A percentile compares a stretch with the other conserved stretches of the same genome.
phyloP scores from a whole-genome alignment of 2,888 invertebrate species.

The Osedax fenrisi region DNA sequence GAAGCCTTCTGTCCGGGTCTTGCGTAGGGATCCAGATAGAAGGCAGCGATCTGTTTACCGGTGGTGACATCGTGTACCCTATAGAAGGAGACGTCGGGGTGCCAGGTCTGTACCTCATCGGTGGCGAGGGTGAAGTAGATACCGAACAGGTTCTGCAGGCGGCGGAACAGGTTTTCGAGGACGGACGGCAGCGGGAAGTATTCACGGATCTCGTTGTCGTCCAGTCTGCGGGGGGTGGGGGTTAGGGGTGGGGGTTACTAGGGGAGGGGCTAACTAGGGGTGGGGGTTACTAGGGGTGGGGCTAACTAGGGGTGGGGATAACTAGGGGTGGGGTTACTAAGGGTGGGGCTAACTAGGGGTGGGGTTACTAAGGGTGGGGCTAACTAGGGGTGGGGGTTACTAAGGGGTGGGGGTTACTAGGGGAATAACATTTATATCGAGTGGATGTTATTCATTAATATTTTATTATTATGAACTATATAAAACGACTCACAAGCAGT shows the following conservation, averaged over 20 bases:
- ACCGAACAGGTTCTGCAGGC: conserved; percentile 67
- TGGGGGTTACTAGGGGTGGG: not conserved
- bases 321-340: not conserved
- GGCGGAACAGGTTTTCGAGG: conserved; percentile 64
- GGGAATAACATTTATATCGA: too few relatives aligned
- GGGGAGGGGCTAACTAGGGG: not conserved
- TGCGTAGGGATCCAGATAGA: conserved; percentile 72
- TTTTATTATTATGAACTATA: too few relatives aligned
- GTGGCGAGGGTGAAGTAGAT: conserved; percentile 51
- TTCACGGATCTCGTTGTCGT: conserved; percentile 42
- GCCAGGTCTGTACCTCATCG: conserved; percentile 64
- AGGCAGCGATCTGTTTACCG: conserved; percentile 59
- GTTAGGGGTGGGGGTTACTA: not conserved
- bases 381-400: not conserved
- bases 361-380: not conserved
- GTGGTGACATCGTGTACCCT: conserved; percentile 60
- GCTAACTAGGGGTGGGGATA: not conserved
- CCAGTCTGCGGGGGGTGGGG: not conserved
- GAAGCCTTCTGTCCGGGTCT: conserved; percentile 58
- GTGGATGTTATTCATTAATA: too few relatives aligned
- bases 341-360: not conserved
- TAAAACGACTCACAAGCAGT: too few relatives aligned
- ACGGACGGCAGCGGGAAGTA: conserved; percentile 74
- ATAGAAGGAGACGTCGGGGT: conserved; percentile 70
- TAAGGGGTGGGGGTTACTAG: too few relatives aligned